Evolutionary conservation across 2,888 invertebrate genomes (phyloP).

Genomic region (Lasioglossum oenotherae): DNA sequence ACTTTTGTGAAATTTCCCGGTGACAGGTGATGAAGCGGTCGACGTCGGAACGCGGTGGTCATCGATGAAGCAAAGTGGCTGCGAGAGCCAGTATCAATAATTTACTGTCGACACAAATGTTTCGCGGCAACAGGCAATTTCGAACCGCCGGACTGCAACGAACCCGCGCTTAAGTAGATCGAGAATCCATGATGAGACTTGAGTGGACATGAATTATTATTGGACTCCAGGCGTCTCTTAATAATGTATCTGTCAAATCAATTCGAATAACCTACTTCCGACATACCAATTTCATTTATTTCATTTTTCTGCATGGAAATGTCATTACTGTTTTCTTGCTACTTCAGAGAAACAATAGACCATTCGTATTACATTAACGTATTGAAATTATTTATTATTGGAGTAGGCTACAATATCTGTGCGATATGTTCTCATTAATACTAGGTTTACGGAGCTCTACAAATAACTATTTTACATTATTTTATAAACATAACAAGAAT

Average conservation of each 20-base stretch:
- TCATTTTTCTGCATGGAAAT: not conserved
- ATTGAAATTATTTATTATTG: no score
- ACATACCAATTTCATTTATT: not conserved
- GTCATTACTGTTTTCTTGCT: not conserved
- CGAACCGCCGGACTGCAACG: not conserved
- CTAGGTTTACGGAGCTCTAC: no score
- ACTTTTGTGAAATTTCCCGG: slow-evolving; percentile 41
- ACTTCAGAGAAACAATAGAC: not conserved
- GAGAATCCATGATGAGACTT: not conserved
- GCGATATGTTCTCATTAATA: no score
- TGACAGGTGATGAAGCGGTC: slow-evolving; percentile 34
- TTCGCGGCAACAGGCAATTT: not conserved
- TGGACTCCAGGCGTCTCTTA: not conserved
- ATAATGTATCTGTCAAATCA: not conserved
- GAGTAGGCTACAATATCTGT: no score
- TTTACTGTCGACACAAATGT: slow-evolving; percentile 5
- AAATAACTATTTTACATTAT: no score
- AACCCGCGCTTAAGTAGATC: not conserved
- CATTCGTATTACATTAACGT: no score
- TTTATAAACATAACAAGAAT: no score
- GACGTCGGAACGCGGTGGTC: not conserved
- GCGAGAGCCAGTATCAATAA: slow-evolving; percentile 7
- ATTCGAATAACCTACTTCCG: not conserved
- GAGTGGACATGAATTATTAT: not conserved
- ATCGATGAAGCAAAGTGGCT: slow-evolving; percentile 9